Evolutionary conservation across 2,113 vertebrate genomes (phyloP).

Genomic region (Herpailurus yagouaroundi): DNA sequence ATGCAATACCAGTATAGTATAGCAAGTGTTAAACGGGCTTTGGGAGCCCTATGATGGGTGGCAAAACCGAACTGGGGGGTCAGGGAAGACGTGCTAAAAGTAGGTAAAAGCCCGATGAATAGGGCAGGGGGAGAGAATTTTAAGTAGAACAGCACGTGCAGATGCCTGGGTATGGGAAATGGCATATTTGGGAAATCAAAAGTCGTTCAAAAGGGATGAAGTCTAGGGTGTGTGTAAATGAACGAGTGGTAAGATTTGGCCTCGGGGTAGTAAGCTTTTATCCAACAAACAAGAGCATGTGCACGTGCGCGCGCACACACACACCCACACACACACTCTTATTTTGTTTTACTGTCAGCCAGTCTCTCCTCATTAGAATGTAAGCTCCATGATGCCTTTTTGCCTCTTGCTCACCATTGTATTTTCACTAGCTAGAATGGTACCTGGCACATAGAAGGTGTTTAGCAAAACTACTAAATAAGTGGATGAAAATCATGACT

Average conservation of each 20-base stretch:
- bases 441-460: neutral
- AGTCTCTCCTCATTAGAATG: neutral
- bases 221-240: neutral
- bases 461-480: neutral
- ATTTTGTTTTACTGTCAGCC: neutral
- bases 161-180: neutral
- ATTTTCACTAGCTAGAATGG: neutral
- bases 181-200: neutral
- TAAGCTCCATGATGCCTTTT: neutral
- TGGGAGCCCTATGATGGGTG: neutral
- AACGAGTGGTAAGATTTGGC: neutral
- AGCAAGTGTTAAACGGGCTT: neutral
- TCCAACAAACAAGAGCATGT: neutral
- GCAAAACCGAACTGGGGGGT: neutral
- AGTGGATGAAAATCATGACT: neutral
- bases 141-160: neutral
- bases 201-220: neutral
- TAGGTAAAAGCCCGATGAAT: neutral
- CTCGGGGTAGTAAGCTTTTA: neutral
- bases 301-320: fast-evolving
- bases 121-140: neutral
- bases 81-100: neutral
- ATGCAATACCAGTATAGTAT: neutral
- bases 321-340: neutral
- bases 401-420: neutral